Evolutionary conservation across 2,797 vertebrate genomes (phyloP).

Genomic region (Alauda arvensis): DNA sequence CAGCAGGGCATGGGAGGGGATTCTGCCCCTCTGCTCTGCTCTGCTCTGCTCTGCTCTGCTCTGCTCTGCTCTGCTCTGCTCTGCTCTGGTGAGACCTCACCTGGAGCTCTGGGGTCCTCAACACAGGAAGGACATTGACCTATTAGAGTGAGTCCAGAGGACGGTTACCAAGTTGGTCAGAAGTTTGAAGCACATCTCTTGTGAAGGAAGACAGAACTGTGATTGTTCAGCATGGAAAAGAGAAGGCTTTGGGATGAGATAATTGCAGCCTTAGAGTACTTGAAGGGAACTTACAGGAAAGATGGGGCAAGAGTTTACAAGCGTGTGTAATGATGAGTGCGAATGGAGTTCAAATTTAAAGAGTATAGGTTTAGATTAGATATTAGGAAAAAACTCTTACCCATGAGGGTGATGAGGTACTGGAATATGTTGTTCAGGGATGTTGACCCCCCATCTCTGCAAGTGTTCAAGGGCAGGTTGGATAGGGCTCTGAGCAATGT

Average conservation of each 20-base stretch:
- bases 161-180: neutral
- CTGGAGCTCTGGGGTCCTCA: neutral
- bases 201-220: neutral
- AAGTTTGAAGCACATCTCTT: neutral
- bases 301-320: neutral
- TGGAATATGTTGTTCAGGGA: neutral
- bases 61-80: neutral
- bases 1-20: rapidly evolving
- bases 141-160: neutral
- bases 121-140: neutral
- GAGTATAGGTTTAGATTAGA: neutral
- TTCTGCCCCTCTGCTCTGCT: neutral
- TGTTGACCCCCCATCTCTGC: neutral
- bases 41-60: neutral
- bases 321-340: neutral
- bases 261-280: neutral
- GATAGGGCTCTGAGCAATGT: neutral
- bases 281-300: neutral
- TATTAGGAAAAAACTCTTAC: neutral
- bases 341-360: neutral
- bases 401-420: neutral
- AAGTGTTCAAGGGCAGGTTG: neutral
- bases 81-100: neutral
- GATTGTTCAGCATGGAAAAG: neutral
- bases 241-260: neutral